phyloP scores from a whole-genome alignment of 1,140 invertebrate genomes.

The Drosophila repleta region DNA sequence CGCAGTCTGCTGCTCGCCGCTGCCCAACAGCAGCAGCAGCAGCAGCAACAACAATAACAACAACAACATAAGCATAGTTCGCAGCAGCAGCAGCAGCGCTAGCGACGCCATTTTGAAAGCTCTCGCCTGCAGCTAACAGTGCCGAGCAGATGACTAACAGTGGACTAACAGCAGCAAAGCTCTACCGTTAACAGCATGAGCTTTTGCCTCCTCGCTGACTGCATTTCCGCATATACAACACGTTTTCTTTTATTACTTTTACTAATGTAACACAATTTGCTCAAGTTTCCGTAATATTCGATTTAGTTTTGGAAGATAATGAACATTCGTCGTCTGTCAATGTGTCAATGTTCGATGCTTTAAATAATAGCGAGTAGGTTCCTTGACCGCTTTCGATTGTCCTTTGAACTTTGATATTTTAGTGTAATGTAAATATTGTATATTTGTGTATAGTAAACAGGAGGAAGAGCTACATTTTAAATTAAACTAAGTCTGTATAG shows the following conservation, averaged over 20 bases:
- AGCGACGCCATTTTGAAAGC: conserved; percentile 57
- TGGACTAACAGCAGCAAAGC: conserved; percentile 45
- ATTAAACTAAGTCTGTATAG: conserved; percentile 79
- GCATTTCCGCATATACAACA: conserved; percentile 35
- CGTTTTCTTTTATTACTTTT: conserved; percentile 38
- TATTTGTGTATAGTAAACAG: conserved; percentile 75
- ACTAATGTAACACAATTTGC: conserved; percentile 69
- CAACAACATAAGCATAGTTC: background rate
- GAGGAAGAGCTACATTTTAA: conserved; percentile 73
- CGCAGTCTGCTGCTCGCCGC: conserved; percentile 66
- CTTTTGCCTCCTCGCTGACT: conserved; percentile 42
- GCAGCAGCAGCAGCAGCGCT: background rate
- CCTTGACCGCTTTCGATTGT: conserved; percentile 47
- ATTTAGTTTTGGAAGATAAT: conserved; percentile 32
- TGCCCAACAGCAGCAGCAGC: conserved; percentile 53
- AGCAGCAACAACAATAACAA: conserved; percentile 11
- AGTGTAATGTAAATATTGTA: conserved; percentile 75
- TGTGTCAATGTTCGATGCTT: conserved; percentile 14
- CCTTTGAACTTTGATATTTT: conserved; percentile 55
- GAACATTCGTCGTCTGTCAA: conserved; percentile 14
- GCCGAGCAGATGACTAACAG: background rate
- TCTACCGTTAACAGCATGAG: conserved; percentile 45
- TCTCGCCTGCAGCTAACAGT: conserved; percentile 34
- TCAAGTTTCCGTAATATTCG: conserved; percentile 63
- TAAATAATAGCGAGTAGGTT: conserved; percentile 56